Evolutionary conservation across 2,888 invertebrate genomes (phyloP), one percentile per base, ranked within the genome.

Genomic region (Tetragonula carbonaria): DNA sequence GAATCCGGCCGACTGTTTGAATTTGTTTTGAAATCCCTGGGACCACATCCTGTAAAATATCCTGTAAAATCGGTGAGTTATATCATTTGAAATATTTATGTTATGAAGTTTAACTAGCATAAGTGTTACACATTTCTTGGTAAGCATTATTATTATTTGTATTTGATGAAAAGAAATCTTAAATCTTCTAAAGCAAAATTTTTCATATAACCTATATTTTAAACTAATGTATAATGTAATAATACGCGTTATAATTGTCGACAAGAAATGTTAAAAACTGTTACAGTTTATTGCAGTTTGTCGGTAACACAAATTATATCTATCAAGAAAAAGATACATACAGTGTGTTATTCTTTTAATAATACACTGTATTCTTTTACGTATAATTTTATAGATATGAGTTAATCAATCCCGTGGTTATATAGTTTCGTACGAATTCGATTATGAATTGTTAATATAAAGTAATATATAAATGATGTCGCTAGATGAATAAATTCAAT

Each of bases 21-120:
- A 21, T 55, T 28, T 51, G 14, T 50, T 82, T 83, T 18, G 70
- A 74, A 68, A 73, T 33, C 21, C 21, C 66, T 66, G 23, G 18
- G 11, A 38, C 13, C 45, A n/a, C 66, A 23, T 55, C 33, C 16
- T 45, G 16, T 1, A 45, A 23, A 14, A 33, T 68, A n/a, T 57
- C 33, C 57, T 59, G n/a, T 33, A 33, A 67, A 59, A 62, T 74
- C 33, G 84, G 84, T 84, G 51, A 70, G 84, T 78, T 57, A 38
- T 14, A 14, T n/a, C 13, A 23, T 50, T 21, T 23, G 16, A 51
- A 62, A 6, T 45, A 23, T 23, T 33, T 45, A 28, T 78, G 28
- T 28, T 45, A 33, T 55, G 0, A 38, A 38, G 8, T 38, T 38
- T 38, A 8, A 38, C 38, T 38, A 8, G 38, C 38, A 38, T 33